Conservation (phyloP, 2,113 vertebrate genomes). For the Myrmecophaga tridactyla region DNA sequence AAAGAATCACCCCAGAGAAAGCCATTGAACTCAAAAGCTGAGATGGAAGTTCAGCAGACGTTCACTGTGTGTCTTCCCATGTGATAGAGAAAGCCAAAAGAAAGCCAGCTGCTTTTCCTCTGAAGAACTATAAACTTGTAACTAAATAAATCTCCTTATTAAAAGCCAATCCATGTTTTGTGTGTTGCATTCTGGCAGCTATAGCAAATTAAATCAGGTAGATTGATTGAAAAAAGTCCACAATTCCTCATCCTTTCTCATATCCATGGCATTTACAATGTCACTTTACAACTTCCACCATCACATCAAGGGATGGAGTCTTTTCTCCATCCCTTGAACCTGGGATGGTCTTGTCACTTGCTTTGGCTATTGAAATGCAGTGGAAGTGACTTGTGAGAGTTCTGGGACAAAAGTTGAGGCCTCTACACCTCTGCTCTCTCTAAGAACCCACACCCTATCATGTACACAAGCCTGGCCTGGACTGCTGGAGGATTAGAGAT, state of each 20-base stretch:
- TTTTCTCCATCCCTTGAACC: not conserved
- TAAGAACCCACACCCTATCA: not conserved
- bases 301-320: fast-evolving
- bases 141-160: no score
- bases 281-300: not conserved
- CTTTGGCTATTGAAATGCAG: not conserved
- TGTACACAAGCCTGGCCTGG: not conserved
- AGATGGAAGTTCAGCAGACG: no score
- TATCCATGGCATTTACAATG: not conserved
- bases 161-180: no score
- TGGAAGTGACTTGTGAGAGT: not conserved
- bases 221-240: not conserved
- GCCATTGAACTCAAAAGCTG: no score
- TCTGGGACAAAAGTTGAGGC: not conserved
- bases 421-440: no score
- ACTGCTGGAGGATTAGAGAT: not conserved
- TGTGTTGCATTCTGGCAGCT: no score
- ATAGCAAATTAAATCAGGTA: no score
- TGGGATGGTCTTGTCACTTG: not conserved
- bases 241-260: not conserved
- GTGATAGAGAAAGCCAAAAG: no score
- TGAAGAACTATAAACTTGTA: no score
- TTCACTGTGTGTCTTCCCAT: no score
- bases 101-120: no score
- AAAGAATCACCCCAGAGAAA: no score